Evolutionary conservation across 2,113 vertebrate species (phyloP).

Genomic region (Phoenicopterus ruber): DNA sequence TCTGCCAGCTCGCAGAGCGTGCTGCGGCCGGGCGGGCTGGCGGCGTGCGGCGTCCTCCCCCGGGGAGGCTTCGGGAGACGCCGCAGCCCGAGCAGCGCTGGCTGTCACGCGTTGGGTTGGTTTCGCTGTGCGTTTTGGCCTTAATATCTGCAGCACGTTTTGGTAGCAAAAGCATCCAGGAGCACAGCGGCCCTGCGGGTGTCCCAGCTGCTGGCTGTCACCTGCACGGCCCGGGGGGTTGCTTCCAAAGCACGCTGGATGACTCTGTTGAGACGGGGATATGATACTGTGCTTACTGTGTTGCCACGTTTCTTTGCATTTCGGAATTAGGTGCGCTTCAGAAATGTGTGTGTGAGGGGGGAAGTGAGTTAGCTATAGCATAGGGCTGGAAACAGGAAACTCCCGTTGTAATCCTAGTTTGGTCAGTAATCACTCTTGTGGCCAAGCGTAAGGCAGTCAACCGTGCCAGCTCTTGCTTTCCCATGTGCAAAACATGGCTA

Average conservation of each 20-base stretch:
- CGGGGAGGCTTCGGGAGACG: background rate
- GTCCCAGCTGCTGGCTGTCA: background rate
- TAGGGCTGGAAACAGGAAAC: background rate
- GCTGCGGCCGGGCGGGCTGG: background rate
- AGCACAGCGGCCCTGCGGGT: background rate
- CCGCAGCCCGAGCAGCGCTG: background rate
- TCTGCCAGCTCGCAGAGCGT: background rate
- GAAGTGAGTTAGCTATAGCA: background rate
- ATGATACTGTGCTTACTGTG: background rate
- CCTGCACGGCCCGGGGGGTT: background rate
- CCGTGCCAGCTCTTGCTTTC: background rate
- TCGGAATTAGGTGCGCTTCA: background rate
- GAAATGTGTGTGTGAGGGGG: background rate
- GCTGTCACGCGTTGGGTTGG: no score
- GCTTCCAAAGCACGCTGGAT: background rate
- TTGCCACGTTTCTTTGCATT: background rate
- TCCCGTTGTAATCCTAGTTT: background rate
- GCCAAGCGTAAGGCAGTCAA: background rate
- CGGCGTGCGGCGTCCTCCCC: no score
- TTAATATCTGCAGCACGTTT: rapidly evolving
- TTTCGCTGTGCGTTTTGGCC: background rate
- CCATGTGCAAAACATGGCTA: background rate
- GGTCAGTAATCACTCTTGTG: background rate
- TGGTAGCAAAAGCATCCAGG: background rate
- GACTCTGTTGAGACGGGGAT: background rate